phyloP scores from a whole-genome alignment of 1,140 invertebrate species.

The Babylonia areolata region DNA sequence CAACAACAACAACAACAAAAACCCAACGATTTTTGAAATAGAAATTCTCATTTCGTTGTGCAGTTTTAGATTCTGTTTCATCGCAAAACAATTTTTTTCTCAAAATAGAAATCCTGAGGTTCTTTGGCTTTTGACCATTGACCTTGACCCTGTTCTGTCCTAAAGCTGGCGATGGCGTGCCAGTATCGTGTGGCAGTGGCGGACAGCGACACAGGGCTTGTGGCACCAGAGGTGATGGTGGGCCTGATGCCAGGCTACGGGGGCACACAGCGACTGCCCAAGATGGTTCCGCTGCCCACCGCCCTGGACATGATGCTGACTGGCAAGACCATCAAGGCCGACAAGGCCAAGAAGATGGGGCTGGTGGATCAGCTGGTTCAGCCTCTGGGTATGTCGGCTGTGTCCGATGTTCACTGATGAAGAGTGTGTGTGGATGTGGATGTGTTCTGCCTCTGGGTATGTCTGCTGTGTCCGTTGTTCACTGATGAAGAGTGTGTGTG shows the following conservation, averaged over 20 bases:
- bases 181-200: constrained; percentile 98
- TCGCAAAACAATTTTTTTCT: too few species aligned
- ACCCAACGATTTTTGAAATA: too few species aligned
- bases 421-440: background rate
- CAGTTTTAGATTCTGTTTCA: too few species aligned
- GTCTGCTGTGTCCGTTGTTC: too few species aligned
- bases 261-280: constrained; percentile 93
- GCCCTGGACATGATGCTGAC: constrained; percentile 95
- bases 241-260: constrained; percentile 96
- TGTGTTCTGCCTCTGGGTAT: too few species aligned
- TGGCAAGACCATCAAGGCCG: constrained; percentile 91
- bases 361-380: constrained; percentile 94
- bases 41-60: too few species aligned
- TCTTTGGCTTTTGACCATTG: too few species aligned
- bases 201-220: constrained; percentile 91
- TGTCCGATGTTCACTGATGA: too few species aligned
- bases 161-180: constrained; percentile 90
- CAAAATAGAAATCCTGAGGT: too few species aligned
- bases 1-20: too few species aligned
- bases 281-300: constrained; percentile 87
- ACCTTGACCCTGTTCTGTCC: constrained; percentile 40
- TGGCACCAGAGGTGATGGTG: constrained; percentile 95
- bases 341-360: constrained; percentile 96
- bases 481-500: too few species aligned
- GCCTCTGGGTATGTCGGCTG: constrained; percentile 81